Conservation (phyloP, 1,140 invertebrate genomes). For the Trichonephila clavipes region DNA sequence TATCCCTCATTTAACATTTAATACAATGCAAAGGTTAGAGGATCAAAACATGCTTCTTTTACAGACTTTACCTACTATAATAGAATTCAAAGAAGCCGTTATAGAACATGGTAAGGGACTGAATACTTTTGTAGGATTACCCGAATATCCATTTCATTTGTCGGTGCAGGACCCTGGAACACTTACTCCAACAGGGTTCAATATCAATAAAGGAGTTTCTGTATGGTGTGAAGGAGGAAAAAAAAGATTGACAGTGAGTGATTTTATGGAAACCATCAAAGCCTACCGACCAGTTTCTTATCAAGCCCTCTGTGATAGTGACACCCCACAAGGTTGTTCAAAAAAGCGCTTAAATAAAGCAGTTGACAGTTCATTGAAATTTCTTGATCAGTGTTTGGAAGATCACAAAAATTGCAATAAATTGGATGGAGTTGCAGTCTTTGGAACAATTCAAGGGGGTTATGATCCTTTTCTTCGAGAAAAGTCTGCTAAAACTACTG, state of each 20-base stretch:
- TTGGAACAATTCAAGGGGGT: conserved; percentile 89
- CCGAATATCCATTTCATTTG: conserved; percentile 78
- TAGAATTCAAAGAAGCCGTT: conserved; percentile 74
- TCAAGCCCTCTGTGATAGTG: conserved; percentile 89
- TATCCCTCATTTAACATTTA: conserved; percentile 77
- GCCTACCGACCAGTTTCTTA: conserved; percentile 89
- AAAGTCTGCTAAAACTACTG: conserved; percentile 84
- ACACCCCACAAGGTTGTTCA: conserved; percentile 86
- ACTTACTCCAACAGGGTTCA: conserved; percentile 85
- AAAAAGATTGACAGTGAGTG: conserved; percentile 84
- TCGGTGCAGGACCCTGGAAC: conserved; percentile 86
- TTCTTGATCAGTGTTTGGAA: conserved; percentile 78
- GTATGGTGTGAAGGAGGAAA: conserved; percentile 88
- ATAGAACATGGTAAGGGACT: conserved; percentile 66
- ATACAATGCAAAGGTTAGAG: conserved; percentile 27
- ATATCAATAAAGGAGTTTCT: conserved; percentile 85
- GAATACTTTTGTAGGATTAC: conserved; percentile 73
- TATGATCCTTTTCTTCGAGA: conserved; percentile 83
- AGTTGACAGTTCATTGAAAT: conserved; percentile 79
- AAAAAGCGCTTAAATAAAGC: conserved; percentile 87
- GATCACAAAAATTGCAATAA: conserved; percentile 78
- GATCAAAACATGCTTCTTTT: conserved; percentile 68
- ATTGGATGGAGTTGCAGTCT: conserved; percentile 81
- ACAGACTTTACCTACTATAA: conserved; percentile 68
- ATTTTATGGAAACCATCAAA: conserved; percentile 89